These are phyloP conservation scores for Brachyrhaphis roseni DNA, from an alignment of 2,797 vertebrate genomes.

Conservation along the genomic window DNA sequence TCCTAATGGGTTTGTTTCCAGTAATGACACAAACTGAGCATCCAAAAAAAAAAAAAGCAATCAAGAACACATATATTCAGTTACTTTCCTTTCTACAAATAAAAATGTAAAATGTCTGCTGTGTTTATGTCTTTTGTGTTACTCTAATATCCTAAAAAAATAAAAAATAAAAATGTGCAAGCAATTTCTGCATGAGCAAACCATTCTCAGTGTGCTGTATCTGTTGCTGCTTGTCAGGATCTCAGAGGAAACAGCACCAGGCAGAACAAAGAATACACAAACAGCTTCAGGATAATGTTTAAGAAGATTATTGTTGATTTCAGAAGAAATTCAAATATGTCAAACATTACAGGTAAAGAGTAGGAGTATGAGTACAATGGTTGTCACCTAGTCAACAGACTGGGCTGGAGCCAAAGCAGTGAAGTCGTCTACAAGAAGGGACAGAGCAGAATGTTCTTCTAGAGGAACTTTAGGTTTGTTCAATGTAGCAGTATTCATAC, in stretches of 20 bases:
- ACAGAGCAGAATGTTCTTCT: neutral
- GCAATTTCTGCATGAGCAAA: neutral
- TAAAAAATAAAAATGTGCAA: neutral
- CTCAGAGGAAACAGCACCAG: neutral
- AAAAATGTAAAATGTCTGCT: neutral
- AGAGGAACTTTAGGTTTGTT: neutral
- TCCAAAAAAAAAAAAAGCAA: conserved; percentile 10
- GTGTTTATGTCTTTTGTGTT: neutral
- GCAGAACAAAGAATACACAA: neutral
- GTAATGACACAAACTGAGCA: conserved; percentile 46
- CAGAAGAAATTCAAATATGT: neutral
- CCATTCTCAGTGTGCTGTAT: neutral
- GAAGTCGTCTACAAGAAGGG: neutral
- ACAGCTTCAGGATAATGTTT: neutral
- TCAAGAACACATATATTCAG: neutral
- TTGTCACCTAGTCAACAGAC: neutral
- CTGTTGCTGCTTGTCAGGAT: neutral
- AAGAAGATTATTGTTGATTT: neutral
- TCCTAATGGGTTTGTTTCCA: conserved; percentile 61
- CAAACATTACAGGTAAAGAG: neutral
- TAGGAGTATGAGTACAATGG: neutral
- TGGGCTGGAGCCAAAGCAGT: neutral
- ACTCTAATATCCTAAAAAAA: neutral
- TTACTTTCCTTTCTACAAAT: neutral
- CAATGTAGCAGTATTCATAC: neutral